Base-by-base conservation (phyloP, 2,888 invertebrate genomes). In the Eupithecia inturbata region DNA sequence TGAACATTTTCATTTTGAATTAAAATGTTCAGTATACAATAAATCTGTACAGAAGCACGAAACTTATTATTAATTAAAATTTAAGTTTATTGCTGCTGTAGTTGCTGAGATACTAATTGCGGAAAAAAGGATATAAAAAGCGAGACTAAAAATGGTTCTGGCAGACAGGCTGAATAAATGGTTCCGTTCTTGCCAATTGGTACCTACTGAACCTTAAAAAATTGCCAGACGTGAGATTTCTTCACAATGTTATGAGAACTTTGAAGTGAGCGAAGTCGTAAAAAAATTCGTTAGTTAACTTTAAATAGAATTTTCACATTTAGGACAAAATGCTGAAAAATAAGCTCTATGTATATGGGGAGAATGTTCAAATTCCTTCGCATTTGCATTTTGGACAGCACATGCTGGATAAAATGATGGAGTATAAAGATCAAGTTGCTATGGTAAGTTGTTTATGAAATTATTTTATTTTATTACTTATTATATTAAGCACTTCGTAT, bases 321-420 rank as follows among this genome's bases (percentile, higher is more conserved):
- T 53, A 53, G 53, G 10, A 22, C 12, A 53, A 53, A 53, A 63
- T 63, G 63, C 2, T 68, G 67, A 67, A 67, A 41, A 67, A 45
- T 28, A 67, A 67, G n/a, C 28, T 16, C 3, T 26, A 67, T 45
- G 67, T 67, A 9, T 45, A 45, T 26, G 67, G 67, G 0, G 28
- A 16, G 9, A 39, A 26, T 19, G 67, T 16, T 0, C 41, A 31
- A 33, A n/a, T 63, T n/a, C 63, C 63, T 3, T 9, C 33, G 19
- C 63, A 63, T 33, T 0, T 63, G 31, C 33, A 63, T 33, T 63
- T 33, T n/a, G 63, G 63, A 31, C 63, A 63, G 63, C 33, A 33
- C n/a, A 19, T 63, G 4, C 19, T 63, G 63, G 63, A 63, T 4
- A 63, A n/a, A 33, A 31, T 63, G 31, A 19, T 33, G 33, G 10